These are phyloP conservation scores for Natrix natrix DNA, from an alignment of 2,797 vertebrate species.

Conservation along the genomic window DNA sequence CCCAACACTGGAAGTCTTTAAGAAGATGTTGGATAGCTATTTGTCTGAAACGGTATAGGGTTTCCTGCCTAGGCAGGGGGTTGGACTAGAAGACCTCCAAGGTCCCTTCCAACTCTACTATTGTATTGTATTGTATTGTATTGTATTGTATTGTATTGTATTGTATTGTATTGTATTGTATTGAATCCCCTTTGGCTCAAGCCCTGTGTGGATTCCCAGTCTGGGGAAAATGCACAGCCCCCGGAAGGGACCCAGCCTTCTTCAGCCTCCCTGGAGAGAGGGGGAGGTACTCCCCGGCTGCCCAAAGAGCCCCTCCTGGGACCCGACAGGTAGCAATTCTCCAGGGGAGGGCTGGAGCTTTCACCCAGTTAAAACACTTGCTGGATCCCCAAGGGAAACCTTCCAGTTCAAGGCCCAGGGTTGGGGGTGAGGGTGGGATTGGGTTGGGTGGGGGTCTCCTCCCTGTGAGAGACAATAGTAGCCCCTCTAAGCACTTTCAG, in stretches of 20 bases:
- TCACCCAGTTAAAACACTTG: not conserved
- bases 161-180: too few relatives aligned
- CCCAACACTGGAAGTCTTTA: too few relatives aligned
- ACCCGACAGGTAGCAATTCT: not conserved
- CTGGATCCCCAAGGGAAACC: not conserved
- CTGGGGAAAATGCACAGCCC: not conserved
- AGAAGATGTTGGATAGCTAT: too few relatives aligned
- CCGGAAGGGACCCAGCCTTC: not conserved
- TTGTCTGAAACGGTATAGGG: too few relatives aligned
- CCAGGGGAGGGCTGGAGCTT: not conserved
- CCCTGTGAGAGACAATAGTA: not conserved
- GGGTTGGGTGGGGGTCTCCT: not conserved
- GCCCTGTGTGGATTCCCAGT: slow-evolving; percentile 19
- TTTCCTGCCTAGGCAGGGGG: too few relatives aligned
- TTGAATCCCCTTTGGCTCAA: not conserved
- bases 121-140: too few relatives aligned
- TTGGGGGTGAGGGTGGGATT: not conserved
- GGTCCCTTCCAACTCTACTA: too few relatives aligned
- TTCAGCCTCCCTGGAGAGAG: not conserved
- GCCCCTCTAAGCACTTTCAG: not conserved
- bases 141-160: too few relatives aligned
- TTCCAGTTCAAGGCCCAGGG: not conserved
- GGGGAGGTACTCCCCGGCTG: not conserved
- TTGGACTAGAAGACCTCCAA: too few relatives aligned
- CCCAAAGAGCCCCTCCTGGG: not conserved